These are phyloP conservation scores for Papilio dardanus DNA, from an alignment of 1,140 invertebrate genomes.

Conservation along the genomic window DNA sequence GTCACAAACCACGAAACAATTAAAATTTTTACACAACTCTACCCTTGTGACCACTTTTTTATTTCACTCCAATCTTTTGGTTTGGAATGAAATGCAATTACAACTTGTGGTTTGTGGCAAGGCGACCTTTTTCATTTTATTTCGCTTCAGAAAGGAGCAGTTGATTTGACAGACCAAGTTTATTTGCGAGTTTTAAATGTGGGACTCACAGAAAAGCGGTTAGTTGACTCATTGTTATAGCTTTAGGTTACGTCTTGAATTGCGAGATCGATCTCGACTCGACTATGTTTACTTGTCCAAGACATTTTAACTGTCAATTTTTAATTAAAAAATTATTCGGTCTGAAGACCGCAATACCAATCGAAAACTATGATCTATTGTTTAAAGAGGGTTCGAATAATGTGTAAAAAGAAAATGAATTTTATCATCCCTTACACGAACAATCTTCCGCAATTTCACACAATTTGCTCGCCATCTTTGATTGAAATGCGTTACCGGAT, in stretches of 20 bases:
- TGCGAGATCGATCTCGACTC: neutral
- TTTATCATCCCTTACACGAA: slow-evolving; percentile 55
- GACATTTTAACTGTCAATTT: too few relatives aligned
- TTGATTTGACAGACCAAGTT: slow-evolving; percentile 17
- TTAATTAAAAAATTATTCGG: too few relatives aligned
- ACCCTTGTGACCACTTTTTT: slow-evolving; percentile 16
- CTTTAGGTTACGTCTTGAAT: neutral
- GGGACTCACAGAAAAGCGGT: slow-evolving; percentile 7
- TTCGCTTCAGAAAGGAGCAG: slow-evolving; percentile 8
- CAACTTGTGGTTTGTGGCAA: slow-evolving; percentile 33
- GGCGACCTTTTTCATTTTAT: slow-evolving; percentile 33
- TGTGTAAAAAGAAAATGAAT: slow-evolving; percentile 52
- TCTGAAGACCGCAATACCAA: too few relatives aligned
- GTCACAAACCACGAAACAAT: slow-evolving; percentile 30
- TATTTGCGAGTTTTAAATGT: slow-evolving; percentile 16
- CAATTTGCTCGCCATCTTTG: slow-evolving; percentile 60
- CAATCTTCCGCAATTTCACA: slow-evolving; percentile 55
- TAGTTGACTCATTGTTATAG: neutral
- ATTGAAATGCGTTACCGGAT: slow-evolving; percentile 62
- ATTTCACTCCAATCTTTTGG: slow-evolving; percentile 31
- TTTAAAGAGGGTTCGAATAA: too few relatives aligned
- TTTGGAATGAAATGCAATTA: slow-evolving; percentile 36
- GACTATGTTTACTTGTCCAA: too few relatives aligned
- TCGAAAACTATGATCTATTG: slow-evolving; percentile 42
- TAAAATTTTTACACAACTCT: slow-evolving; percentile 26